Evolutionary conservation across 2,797 vertebrate species (phyloP).

Genomic region (Sebastes variabilis): DNA sequence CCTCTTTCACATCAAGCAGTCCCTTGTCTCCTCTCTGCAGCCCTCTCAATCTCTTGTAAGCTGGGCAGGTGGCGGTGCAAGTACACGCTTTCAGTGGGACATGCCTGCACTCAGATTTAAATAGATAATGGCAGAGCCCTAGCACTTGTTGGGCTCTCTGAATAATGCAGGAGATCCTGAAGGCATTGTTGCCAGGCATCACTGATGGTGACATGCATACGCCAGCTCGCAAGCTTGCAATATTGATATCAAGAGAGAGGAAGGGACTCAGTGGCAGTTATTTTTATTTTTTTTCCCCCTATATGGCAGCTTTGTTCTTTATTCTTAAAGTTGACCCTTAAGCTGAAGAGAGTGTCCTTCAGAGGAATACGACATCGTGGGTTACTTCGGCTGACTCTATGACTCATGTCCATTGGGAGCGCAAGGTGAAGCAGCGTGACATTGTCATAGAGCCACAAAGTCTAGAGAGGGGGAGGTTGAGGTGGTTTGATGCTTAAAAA

Average conservation of each 20-base stretch:
- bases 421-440: background rate
- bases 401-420: background rate
- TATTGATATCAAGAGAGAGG: slow-evolving; percentile 71
- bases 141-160: slow-evolving; percentile 73
- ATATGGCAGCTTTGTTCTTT: slow-evolving; percentile 15
- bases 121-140: slow-evolving; percentile 79
- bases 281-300: slow-evolving; percentile 1
- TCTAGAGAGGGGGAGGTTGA: background rate
- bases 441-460: background rate
- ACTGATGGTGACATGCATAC: slow-evolving; percentile 72
- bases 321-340: slow-evolving; percentile 4
- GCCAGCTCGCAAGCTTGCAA: slow-evolving; percentile 70
- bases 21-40: slow-evolving; percentile 35
- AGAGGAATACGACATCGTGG: background rate
- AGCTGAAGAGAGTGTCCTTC: background rate
- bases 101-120: slow-evolving; percentile 77
- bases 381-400: background rate
- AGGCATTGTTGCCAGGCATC: slow-evolving; percentile 78
- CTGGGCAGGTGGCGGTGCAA: slow-evolving; percentile 65
- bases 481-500: background rate
- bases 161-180: slow-evolving; percentile 81
- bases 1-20: slow-evolving; percentile 40
- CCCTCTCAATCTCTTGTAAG: slow-evolving; percentile 55
- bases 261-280: slow-evolving; percentile 29
- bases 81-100: slow-evolving; percentile 69